Evolutionary conservation across 2,113 vertebrate species (phyloP).

Genomic region (Penelope pileata): DNA sequence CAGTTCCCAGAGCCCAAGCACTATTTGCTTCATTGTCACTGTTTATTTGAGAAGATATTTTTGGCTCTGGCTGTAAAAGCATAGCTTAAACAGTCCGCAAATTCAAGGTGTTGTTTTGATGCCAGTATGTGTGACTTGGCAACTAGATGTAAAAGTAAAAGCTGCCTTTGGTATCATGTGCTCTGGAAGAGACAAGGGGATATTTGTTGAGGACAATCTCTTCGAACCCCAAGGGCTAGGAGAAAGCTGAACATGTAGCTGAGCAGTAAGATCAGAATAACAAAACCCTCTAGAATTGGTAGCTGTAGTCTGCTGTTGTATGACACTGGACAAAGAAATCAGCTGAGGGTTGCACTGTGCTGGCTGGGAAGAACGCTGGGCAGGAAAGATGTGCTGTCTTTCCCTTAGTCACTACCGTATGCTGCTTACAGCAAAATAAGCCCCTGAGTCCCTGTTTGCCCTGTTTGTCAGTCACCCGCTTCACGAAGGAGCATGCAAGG

Average conservation of each 20-base stretch:
- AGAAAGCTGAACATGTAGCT: not conserved
- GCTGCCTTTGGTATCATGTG: not conserved
- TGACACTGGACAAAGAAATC: not conserved
- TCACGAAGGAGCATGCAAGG: not conserved
- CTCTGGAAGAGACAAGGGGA: not conserved
- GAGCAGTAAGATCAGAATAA: not conserved
- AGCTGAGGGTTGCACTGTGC: not conserved
- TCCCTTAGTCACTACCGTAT: not conserved
- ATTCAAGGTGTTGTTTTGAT: not conserved
- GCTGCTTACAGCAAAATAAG: not conserved
- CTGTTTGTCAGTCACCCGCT: not conserved
- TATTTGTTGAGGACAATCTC: not conserved
- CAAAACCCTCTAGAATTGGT: not conserved
- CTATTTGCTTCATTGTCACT: not conserved
- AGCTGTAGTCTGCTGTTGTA: not conserved
- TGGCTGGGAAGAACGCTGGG: not conserved
- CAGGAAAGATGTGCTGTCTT: not conserved
- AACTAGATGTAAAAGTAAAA: not conserved
- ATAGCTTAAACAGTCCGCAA: not conserved
- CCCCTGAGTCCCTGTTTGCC: not conserved
- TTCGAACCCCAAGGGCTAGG: not conserved
- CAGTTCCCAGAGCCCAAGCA: not conserved
- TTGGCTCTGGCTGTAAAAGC: not conserved
- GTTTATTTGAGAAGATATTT: not conserved
- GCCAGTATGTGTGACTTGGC: not conserved